A percentile compares a stretch with the other conserved stretches of the same genome.
Evolutionary conservation across 2,113 vertebrate genomes (phyloP).

Genomic region (Neomonachus schauinslandi): DNA sequence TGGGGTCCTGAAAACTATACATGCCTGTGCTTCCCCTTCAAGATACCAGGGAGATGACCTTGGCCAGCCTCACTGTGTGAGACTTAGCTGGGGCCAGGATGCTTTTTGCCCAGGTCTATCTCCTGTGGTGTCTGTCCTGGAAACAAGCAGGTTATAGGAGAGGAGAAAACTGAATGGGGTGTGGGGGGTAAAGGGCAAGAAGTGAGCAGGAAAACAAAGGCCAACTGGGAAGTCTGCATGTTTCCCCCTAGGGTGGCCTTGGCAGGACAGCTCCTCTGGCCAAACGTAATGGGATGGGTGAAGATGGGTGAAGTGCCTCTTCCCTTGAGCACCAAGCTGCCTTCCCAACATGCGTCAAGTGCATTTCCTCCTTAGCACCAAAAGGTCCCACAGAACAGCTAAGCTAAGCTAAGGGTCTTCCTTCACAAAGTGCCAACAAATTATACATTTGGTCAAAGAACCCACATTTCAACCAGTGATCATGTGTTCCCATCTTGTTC

Average conservation of each 20-base stretch:
- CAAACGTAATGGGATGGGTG: neutral
- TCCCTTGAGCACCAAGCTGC: neutral
- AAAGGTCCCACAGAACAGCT: neutral
- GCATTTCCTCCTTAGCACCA: neutral
- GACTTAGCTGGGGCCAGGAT: neutral
- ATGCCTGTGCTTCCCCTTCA: neutral
- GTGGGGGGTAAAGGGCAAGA: neutral
- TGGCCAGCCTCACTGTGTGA: neutral
- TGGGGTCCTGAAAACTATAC: neutral
- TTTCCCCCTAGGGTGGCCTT: neutral
- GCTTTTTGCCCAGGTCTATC: neutral
- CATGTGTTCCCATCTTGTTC: accelerated
- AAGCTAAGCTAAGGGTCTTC: neutral
- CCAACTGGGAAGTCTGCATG: neutral
- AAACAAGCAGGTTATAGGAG: neutral
- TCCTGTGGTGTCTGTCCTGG: neutral
- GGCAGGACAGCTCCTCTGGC: neutral
- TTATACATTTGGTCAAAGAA: neutral
- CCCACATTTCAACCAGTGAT: neutral
- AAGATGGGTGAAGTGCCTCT: neutral
- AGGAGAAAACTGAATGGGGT: neutral
- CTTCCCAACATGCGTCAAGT: accelerated
- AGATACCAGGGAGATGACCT: neutral
- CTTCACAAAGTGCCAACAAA: neutral
- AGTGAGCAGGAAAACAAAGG: neutral